Conservation (phyloP, 1,140 invertebrate genomes). For the Nymphalis io region DNA sequence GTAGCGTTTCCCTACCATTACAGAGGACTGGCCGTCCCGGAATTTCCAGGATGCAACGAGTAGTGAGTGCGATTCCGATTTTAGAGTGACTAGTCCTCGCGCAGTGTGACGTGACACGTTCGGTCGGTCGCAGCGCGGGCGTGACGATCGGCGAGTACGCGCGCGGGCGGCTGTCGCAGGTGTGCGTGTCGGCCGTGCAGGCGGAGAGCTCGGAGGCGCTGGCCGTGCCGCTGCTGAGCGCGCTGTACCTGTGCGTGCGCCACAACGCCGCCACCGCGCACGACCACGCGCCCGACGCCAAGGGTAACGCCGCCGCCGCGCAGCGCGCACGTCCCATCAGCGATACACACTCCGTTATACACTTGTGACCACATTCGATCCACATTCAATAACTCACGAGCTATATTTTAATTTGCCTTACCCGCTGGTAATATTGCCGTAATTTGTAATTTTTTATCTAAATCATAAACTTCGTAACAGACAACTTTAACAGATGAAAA, state of each 20-base stretch:
- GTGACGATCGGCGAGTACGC: conserved; percentile 68
- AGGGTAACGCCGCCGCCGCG: conserved; percentile 36
- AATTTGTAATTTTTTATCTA: too few species aligned
- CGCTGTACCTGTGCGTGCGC: conserved; percentile 73
- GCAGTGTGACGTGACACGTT: neutral
- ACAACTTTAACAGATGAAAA: too few species aligned
- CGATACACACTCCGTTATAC: conserved; percentile 1
- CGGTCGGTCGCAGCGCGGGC: conserved; percentile 49
- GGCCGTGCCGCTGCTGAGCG: conserved; percentile 71
- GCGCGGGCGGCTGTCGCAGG: conserved; percentile 60
- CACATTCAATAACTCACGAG: conserved; percentile 15
- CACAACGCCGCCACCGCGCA: conserved; percentile 53
- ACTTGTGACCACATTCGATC: conserved; percentile 5
- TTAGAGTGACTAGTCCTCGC: too few species aligned
- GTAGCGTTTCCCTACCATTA: conserved; percentile 95
- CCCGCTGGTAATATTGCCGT: neutral
- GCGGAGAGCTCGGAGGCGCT: conserved; percentile 66
- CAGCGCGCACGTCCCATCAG: conserved; percentile 22
- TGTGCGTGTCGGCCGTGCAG: conserved; percentile 73
- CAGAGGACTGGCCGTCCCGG: conserved; percentile 89
- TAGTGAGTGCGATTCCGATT: conserved; percentile 59
- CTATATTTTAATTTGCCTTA: conserved; percentile 22
- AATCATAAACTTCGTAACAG: too few species aligned
- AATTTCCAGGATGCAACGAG: conserved; percentile 82
- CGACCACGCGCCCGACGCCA: conserved; percentile 48